Base-by-base conservation (phyloP, 2,797 vertebrate genomes). In the Philypnodon macrostomus region DNA sequence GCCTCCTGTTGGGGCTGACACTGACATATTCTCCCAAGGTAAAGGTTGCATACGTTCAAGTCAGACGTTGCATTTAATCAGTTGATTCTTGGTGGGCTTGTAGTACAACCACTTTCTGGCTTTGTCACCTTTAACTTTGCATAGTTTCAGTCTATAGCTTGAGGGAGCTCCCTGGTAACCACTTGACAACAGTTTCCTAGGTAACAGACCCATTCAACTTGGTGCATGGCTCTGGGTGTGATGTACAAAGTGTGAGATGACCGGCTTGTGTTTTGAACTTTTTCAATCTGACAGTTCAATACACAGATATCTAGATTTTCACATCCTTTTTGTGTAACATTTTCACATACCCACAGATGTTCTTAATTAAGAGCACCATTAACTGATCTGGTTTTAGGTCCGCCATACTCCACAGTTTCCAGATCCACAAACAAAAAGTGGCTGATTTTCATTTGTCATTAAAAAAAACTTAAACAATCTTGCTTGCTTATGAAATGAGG, bases 181-280 rank as follows among this genome's bases (percentile, higher is more conserved):
- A 45, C 58, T 45, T 75, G 50, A 54, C 49, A 56, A 61, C 55
- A 0, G 49, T 75, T 65, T 73, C 54, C 70, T 10, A 49, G 50
- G 63, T 38, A 77, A 74, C 58, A 33, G 39, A 23, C 31, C 36
- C 36, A 35, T 36, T 47, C 29, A 44, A 33, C 26, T 30, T 59
- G 26, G 27, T 38, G 32, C 15, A n/a, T n/a, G n/a, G n/a, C 21
- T 45, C 15, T 46, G 30, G n/a, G 35, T 18, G 8, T 17, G 5
- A 11, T 47, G 19, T 37, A 27, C 9, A 15, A 15, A 39, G 6
- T 41, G 26, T 18, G 12, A 32, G 4, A 18, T n/a, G 42, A 46
- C 6, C 5, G 7, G 17, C n/a, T 15, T 36, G 16, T 36, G 10
- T 10, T 16, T 36, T 8, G 3, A 7, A 36, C 34, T 10, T 36